A percentile compares a stretch with the other conserved stretches of the same genome.
Evolutionary conservation across 1,140 invertebrate genomes (phyloP).

Genomic region (Drosophila sp.): DNA sequence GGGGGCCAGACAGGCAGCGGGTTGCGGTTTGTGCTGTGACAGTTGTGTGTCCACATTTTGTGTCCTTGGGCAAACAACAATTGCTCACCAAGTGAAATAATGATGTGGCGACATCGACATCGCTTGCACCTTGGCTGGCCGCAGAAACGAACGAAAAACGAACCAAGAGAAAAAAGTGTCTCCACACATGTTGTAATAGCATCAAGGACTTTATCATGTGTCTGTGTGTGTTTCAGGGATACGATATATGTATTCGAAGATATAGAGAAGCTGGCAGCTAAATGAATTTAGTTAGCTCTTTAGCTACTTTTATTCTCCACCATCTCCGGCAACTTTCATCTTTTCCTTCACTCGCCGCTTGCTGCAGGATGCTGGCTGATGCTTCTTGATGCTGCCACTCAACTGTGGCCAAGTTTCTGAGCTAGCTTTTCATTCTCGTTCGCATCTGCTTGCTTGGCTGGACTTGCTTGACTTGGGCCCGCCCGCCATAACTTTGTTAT

Average conservation of each 20-base stretch:
- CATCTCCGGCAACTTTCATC: not conserved
- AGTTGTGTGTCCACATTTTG: not conserved
- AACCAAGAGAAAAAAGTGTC: constrained; percentile 4
- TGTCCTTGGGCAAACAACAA: constrained; percentile 55
- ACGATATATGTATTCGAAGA: not conserved
- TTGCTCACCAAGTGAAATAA: constrained; percentile 61
- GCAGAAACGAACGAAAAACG: constrained; percentile 25
- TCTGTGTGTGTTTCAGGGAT: constrained; percentile 4
- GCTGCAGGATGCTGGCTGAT: not conserved
- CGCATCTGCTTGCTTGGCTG: constrained; percentile 37
- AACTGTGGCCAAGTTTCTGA: constrained; percentile 49
- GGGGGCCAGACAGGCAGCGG: not conserved
- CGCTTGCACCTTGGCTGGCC: constrained; percentile 57
- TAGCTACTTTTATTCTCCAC: not conserved
- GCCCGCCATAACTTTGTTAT: constrained; percentile 52
- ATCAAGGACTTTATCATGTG: constrained; percentile 8
- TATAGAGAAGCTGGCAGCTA: constrained; percentile 37
- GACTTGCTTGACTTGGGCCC: constrained; percentile 23
- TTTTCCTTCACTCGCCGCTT: not conserved
- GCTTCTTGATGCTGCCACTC: constrained; percentile 6
- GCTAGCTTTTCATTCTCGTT: constrained; percentile 51
- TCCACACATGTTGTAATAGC: constrained; percentile 21
- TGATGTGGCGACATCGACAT: constrained; percentile 57
- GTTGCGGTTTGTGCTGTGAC: constrained; percentile 15
- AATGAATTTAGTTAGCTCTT: constrained; percentile 58